Evolutionary conservation across 2,888 invertebrate species (phyloP), one percentile per base, ranked within the genome.

Genomic region (Nemotelus nigrinus): DNA sequence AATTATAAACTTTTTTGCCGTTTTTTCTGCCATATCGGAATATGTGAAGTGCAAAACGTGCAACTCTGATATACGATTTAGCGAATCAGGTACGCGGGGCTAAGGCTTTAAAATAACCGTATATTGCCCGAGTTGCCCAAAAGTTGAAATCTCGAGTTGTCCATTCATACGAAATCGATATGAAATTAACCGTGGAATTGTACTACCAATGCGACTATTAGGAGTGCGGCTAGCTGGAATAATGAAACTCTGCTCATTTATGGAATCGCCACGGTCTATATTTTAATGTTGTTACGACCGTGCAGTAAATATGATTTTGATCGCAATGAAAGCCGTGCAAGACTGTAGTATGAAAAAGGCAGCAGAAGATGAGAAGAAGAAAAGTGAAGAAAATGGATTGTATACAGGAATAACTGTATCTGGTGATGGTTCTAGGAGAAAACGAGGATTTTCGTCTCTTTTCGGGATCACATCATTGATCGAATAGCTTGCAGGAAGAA

Each of bases 1-100:
- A 58, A 58, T 58, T n/a, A 58, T 58, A 58, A 58, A 58, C 58
- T 58, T 58, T 58, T 58, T 58, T 58, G 58, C 58, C n/a, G 25
- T 58, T 58, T 58, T 58, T 58, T 25, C 58, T 58, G 58, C 58
- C 58, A 58, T 58, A 1, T 58, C 58, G 58, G 1, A 58, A 58
- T 58, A 25, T 50, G 53, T 6, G 53, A 25, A 25, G 25, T 25
- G 25, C 25, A 25, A 25, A 25, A 25, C 25, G 25, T 25, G 25
- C 0, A 25, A 25, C 0, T 25, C 25, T 25, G 53, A 50, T 50
- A 50, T 50, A 50, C 58, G 58, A n/a, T 58, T 58, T 25, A 25
- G 7, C 58, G 58, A 58, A 58, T 58, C 58, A 58, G 58, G 7
- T 2, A 58, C 58, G 58, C 58, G 58, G 10, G 25, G 25, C 25